These are phyloP conservation scores for Dicrurus megarhynchus DNA, from an alignment of 2,113 vertebrate species.

Conservation along the genomic window DNA sequence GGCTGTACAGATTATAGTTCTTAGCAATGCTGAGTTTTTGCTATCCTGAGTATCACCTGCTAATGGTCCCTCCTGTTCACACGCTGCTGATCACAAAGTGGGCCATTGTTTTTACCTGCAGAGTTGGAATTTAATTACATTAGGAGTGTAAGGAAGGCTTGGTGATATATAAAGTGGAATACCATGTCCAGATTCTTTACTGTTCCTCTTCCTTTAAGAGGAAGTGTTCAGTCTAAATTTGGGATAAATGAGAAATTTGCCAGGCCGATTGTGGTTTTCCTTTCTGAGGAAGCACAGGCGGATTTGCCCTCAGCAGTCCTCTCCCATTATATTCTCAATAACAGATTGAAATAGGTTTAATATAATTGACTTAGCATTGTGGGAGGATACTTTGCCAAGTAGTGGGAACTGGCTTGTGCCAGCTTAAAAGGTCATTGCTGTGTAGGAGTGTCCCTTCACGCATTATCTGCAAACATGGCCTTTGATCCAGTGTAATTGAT, in stretches of 20 bases:
- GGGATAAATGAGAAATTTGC: background rate
- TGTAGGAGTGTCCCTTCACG: background rate
- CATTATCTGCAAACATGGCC: slow-evolving; percentile 37
- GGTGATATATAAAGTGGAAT: background rate
- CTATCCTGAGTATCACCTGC: background rate
- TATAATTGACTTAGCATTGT: slow-evolving; percentile 39
- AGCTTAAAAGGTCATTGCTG: slow-evolving; percentile 57
- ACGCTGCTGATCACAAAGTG: rapidly evolving
- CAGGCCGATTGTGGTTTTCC: background rate
- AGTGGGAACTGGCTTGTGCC: slow-evolving; percentile 35
- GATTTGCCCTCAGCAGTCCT: background rate
- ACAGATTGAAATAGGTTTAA: slow-evolving; percentile 27
- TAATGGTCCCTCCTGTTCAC: background rate
- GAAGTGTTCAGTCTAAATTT: background rate
- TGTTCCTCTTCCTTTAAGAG: background rate
- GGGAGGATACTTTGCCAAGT: slow-evolving; percentile 19
- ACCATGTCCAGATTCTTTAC: background rate
- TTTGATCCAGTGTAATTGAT: slow-evolving; percentile 66
- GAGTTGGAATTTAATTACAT: background rate
- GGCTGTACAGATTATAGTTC: background rate
- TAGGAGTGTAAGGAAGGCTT: background rate
- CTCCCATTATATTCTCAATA: slow-evolving; percentile 1
- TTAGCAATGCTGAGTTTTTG: background rate
- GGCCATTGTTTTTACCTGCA: background rate
- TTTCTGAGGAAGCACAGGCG: background rate